A percentile compares a stretch with the other conserved stretches of the same genome.
These are phyloP conservation scores for Drosophila melanosoma DNA, from an alignment of 2,888 invertebrate genomes.

Conservation along the genomic window DNA sequence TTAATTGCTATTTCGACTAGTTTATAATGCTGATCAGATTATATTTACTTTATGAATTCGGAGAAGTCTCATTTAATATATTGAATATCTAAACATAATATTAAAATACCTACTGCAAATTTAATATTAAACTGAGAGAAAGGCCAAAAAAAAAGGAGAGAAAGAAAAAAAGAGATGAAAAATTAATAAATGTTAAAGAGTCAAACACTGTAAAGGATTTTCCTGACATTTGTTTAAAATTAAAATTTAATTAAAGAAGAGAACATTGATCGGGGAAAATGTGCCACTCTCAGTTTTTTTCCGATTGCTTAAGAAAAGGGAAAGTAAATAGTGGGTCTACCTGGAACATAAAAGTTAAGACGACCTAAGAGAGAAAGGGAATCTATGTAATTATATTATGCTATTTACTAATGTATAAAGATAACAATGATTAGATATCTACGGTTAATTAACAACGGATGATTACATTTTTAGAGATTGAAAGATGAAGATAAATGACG, in stretches of 20 bases:
- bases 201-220: background rate
- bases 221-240: background rate
- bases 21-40: too few relatives aligned
- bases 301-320: background rate
- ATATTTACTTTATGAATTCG: too few relatives aligned
- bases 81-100: too few relatives aligned
- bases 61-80: too few relatives aligned
- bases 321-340: background rate
- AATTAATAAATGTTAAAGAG: fast-evolving
- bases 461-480: background rate
- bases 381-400: background rate
- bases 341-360: background rate
- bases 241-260: background rate
- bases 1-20: too few relatives aligned
- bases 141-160: too few relatives aligned
- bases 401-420: background rate
- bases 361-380: background rate
- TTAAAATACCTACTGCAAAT: too few relatives aligned
- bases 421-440: background rate
- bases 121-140: too few relatives aligned
- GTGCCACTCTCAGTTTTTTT: background rate
- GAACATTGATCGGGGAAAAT: background rate
- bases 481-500: background rate
- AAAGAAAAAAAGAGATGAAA: background rate
- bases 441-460: background rate